Percentiles rank a stretch among this genome's conserved stretches.
phyloP scores from a whole-genome alignment of 2,888 invertebrate genomes.

The Diaphora mendica region DNA sequence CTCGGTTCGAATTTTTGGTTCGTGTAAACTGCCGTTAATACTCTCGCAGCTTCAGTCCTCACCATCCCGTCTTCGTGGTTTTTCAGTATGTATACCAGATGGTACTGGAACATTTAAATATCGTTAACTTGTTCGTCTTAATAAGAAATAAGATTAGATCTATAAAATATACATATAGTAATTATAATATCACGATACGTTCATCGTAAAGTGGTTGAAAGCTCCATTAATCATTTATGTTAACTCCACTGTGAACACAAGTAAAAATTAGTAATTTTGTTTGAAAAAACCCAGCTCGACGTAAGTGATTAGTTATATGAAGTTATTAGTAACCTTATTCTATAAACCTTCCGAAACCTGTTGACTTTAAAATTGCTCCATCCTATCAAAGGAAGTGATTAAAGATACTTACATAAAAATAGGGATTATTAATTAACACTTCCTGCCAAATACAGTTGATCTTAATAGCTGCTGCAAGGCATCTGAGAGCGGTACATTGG shows the following conservation, averaged over 20 bases:
- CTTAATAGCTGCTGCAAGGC: conserved; percentile 55
- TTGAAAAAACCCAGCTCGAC: no score
- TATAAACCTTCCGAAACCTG: no score
- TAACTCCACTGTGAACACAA: no score
- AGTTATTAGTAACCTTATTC: no score
- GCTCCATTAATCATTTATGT: no score
- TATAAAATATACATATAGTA: no score
- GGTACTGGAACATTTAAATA: conserved; percentile 13
- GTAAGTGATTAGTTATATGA: no score
- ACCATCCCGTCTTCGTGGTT: conserved; percentile 90
- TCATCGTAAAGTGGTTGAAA: no score
- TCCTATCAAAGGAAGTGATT: neutral
- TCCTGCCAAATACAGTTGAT: conserved; percentile 57
- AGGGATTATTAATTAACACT: conserved; percentile 39
- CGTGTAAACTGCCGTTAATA: conserved; percentile 87
- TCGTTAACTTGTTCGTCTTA: neutral
- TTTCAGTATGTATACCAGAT: conserved; percentile 71
- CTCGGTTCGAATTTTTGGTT: conserved; percentile 85
- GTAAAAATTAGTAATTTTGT: no score
- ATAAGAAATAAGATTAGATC: neutral
- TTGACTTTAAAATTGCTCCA: no score
- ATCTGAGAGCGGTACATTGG: conserved; percentile 54
- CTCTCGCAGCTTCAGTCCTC: conserved; percentile 87
- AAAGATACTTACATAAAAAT: conserved; percentile 52
- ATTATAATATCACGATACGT: no score